Percentiles rank a stretch among this genome's conserved stretches.
Evolutionary conservation across 1,140 invertebrate genomes (phyloP).

Genomic region (Bombus superbus): DNA sequence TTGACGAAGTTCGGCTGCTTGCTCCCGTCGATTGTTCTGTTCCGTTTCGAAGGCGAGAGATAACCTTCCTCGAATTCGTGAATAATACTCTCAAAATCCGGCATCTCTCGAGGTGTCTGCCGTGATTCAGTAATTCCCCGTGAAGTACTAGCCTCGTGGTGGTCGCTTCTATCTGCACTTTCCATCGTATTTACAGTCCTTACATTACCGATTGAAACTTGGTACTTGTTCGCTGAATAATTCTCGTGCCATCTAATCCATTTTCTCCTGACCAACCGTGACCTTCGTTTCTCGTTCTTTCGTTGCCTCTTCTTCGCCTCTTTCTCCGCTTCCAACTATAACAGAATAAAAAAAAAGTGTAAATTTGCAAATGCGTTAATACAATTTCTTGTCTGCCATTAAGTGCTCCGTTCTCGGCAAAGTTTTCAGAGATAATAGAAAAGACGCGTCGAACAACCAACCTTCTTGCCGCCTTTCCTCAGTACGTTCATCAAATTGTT

Average conservation of each 20-base stretch:
- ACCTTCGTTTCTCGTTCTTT: not conserved
- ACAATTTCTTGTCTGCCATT: not conserved
- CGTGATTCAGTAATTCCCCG: not conserved
- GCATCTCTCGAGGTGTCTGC: conserved; percentile 12
- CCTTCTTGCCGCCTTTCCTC: conserved; percentile 46
- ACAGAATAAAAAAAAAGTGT: not conserved
- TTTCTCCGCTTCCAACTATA: not conserved
- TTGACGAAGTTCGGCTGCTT: conserved; percentile 64
- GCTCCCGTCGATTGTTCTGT: not conserved
- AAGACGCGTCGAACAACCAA: conserved; percentile 13
- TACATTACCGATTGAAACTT: not conserved
- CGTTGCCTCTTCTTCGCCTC: rapidly evolving
- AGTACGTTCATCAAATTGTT: conserved; percentile 49
- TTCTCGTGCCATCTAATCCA: conserved; percentile 35
- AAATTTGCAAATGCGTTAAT: not conserved
- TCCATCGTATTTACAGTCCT: not conserved
- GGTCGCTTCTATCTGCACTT: not conserved
- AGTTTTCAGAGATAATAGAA: not conserved
- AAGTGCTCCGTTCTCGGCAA: too few species aligned
- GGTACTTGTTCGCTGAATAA: conserved; percentile 21
- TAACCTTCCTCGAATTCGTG: conserved; percentile 64
- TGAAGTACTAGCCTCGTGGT: rapidly evolving
- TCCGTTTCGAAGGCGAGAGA: conserved; percentile 43
- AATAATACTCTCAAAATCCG: conserved; percentile 61
- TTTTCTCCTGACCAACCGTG: not conserved